Base-by-base conservation (phyloP, 2,797 vertebrate genomes). In the Gouania willdenowi region DNA sequence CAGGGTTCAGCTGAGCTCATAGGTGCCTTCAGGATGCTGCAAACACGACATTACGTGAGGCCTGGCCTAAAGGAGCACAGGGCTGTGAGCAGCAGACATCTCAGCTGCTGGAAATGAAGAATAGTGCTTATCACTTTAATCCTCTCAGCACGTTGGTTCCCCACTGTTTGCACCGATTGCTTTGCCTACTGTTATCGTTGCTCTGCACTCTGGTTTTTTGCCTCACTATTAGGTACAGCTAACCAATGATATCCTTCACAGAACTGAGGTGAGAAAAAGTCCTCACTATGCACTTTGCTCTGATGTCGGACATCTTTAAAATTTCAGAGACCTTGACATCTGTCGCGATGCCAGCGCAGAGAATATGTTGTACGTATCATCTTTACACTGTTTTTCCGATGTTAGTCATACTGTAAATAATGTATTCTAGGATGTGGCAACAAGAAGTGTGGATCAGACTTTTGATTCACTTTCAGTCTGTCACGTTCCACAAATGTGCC, bases 291-390 rank as follows among this genome's bases (percentile, higher is more conserved):
- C 67, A 32, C 40, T 59, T 43, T 33, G 39, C 65, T 63, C 64
- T 57, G 60, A 58, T 43, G 61, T 64, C 76, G 70, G 61, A 53
- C 68, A 65, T 74, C 77, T 81, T 81, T 81, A 78, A 79, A 75
- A 61, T 57, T 72, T 61, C 72, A 66, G 9, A 43, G 66, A 37
- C 42, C 48, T 19, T 28, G 42, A 50, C 55, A 77, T 75, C 59
- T 48, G 35, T 75, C 68, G 62, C 27, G 46, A 41, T 59, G 70
- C n/a, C n/a, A n/a, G n/a, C n/a, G n/a, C n/a, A n/a, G n/a, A n/a
- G n/a, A n/a, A n/a, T n/a, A n/a, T n/a, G n/a, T 47, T 64, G 46
- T 14, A 14, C 39, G 40, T 64, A n/a, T n/a, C n/a, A n/a, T 66
- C 55, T 29, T 45, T 30, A 40, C 40, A 44, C 41, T 1, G 2